These are phyloP conservation scores for Chloromyia formosa DNA, from an alignment of 2,888 invertebrate genomes.

Conservation along the genomic window DNA sequence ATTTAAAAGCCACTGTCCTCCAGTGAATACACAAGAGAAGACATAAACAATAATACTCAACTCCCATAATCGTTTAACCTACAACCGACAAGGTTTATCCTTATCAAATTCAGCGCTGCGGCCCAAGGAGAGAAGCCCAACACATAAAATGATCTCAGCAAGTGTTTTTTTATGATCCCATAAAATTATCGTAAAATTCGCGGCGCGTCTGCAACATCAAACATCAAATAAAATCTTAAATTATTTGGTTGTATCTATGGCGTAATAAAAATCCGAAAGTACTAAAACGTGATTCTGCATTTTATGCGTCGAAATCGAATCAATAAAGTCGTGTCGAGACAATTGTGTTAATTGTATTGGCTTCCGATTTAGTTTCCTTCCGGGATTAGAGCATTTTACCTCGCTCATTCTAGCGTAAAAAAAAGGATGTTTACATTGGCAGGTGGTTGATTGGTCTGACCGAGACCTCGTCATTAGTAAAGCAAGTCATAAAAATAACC, in stretches of 20 bases:
- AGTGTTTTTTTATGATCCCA: conserved; percentile 48
- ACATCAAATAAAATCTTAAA: conserved; percentile 30
- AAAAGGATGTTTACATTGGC: conserved; percentile 13
- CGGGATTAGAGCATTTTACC: neutral
- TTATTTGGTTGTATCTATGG: conserved; percentile 35
- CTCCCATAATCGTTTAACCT: conserved; percentile 13
- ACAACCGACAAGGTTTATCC: neutral
- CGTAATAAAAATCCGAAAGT: conserved; percentile 33
- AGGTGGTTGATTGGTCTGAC: conserved; percentile 9
- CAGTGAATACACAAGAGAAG: conserved; percentile 26
- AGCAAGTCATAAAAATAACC: neutral
- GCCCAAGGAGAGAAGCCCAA: too few relatives aligned
- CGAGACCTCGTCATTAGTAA: neutral
- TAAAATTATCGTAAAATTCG: conserved; percentile 45
- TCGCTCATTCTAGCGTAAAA: neutral
- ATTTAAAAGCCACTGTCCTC: conserved; percentile 37
- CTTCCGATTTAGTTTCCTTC: neutral
- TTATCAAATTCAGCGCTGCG: conserved; percentile 42
- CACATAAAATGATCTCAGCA: conserved; percentile 45
- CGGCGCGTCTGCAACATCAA: conserved; percentile 5
- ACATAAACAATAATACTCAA: conserved; percentile 8
- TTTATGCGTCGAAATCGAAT: neutral
- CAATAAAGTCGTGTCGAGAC: conserved; percentile 12
- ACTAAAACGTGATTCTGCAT: conserved; percentile 34
- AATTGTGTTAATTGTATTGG: conserved; percentile 22